Percentiles rank a stretch among this genome's conserved stretches.
These are phyloP conservation scores for Salminus brasiliensis DNA, from an alignment of 2,113 vertebrate genomes.

Conservation along the genomic window DNA sequence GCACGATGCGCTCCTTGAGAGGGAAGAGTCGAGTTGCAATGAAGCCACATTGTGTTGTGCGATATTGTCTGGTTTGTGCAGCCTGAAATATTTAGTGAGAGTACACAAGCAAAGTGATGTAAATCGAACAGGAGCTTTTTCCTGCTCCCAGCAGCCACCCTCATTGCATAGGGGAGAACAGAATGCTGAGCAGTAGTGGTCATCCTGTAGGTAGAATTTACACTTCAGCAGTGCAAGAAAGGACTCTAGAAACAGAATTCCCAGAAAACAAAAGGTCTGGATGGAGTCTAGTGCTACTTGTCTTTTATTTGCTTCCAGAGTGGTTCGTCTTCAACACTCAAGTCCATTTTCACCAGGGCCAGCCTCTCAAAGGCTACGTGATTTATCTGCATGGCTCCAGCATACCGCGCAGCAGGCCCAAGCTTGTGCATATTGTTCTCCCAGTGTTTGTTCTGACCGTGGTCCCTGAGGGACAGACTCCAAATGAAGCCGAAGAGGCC, in stretches of 20 bases:
- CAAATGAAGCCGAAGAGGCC: slow-evolving; percentile 77
- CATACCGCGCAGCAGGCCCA: slow-evolving; percentile 8
- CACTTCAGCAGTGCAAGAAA: background rate
- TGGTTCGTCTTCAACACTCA: slow-evolving; percentile 2
- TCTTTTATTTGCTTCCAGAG: background rate
- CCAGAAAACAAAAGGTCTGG: background rate
- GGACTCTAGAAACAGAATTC: background rate
- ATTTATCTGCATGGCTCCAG: slow-evolving; percentile 16
- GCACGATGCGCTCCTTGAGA: slow-evolving; percentile 60
- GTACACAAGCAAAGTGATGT: slow-evolving; percentile 60
- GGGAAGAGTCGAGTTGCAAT: slow-evolving; percentile 16
- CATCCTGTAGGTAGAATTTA: slow-evolving; percentile 18
- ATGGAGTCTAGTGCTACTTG: background rate
- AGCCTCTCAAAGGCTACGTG: background rate
- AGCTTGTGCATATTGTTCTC: slow-evolving; percentile 45
- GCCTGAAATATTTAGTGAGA: slow-evolving; percentile 70
- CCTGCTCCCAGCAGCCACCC: slow-evolving; percentile 24
- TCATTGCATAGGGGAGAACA: background rate
- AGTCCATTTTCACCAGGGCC: background rate
- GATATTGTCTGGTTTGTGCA: slow-evolving; percentile 51
- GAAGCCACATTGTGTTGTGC: slow-evolving; percentile 45
- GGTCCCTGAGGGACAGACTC: slow-evolving; percentile 62
- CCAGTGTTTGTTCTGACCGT: slow-evolving; percentile 52
- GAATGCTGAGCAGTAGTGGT: slow-evolving; percentile 40
- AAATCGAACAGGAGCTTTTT: slow-evolving; percentile 35